phyloP scores from a whole-genome alignment of 2,797 vertebrate species.

The Spondyliosoma cantharus region DNA sequence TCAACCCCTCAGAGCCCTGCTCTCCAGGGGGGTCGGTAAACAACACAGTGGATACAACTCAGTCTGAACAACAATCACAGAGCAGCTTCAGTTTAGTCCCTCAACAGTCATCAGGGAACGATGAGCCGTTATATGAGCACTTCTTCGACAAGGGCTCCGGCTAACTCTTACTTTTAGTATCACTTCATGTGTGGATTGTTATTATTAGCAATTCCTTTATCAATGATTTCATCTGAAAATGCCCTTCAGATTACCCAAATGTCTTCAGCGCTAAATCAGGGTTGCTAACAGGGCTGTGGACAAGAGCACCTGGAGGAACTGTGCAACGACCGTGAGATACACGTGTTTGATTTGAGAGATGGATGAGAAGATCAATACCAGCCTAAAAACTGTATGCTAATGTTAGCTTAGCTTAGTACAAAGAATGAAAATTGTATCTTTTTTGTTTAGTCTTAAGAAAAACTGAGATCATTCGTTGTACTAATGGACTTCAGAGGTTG shows the following conservation, averaged over 20 bases:
- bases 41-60: slow-evolving; percentile 44
- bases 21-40: slow-evolving; percentile 51
- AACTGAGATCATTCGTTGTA: too few relatives aligned
- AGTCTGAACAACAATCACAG: slow-evolving; percentile 35
- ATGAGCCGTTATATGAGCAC: slow-evolving; percentile 9
- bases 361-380: neutral
- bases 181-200: neutral
- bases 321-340: neutral
- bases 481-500: neutral
- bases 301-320: neutral
- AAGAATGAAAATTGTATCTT: neutral
- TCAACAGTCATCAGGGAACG: slow-evolving; percentile 8
- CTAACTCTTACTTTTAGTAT: neutral
- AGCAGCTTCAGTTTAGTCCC: slow-evolving; percentile 11
- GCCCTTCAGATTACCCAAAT: neutral
- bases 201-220: neutral
- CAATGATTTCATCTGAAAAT: neutral
- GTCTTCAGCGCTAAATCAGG: neutral
- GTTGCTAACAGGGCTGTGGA: neutral
- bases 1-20: slow-evolving; percentile 50
- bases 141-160: neutral
- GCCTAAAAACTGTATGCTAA: neutral
- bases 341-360: neutral
- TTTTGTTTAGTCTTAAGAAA: too few relatives aligned
- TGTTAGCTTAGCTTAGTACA: neutral